Evolutionary conservation across 2,113 vertebrate species (phyloP), one percentile per base, ranked within the genome.

Genomic region (Gymnocephalus cernua): DNA sequence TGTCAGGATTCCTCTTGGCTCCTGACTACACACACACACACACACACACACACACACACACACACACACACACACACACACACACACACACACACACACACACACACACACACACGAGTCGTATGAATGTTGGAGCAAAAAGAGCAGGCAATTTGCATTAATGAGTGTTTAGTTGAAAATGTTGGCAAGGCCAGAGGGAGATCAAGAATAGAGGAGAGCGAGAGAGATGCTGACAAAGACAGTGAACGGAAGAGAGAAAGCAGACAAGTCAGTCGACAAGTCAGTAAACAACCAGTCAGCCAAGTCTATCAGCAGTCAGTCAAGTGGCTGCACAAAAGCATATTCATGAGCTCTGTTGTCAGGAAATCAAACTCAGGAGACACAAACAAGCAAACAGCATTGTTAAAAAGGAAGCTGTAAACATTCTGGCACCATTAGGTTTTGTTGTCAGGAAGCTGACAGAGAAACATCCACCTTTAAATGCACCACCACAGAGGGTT

Each of bases 1-100:
- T 82, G 86, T 69, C 76, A 86, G 65, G 77, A 75, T 74, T 82
- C 44, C 27, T 87, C 75, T 27, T 48, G 69, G 72, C 75, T 84
- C 41, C 73, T 74, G 71, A 76, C 47, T 14, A 1, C 0, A 1
- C 59, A 1, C 15, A 18, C 51, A 9, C 15, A 29, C 58, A 47
- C 47, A 32, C 62, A 65, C 67, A 38, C 32, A 56, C 56, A 63
- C 69, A 19, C 45, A 45, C 53, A 35, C 57, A 23, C 62, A 51
- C 61, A 21, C 41, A 67, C 69, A 59, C 51, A 23, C 65, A 76
- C 48, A 64, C 73, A 63, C 29, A 63, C 48, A 64, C 48, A 25
- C 21, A 62, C 58, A 41, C 14, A 54, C 67, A 69, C 32, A 54
- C 19, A 54, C n/a, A 67, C 64, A 45, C 44, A 45, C 0, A 0